Conservation (phyloP, 2,113 vertebrate species). For the Regulus satrapa region DNA sequence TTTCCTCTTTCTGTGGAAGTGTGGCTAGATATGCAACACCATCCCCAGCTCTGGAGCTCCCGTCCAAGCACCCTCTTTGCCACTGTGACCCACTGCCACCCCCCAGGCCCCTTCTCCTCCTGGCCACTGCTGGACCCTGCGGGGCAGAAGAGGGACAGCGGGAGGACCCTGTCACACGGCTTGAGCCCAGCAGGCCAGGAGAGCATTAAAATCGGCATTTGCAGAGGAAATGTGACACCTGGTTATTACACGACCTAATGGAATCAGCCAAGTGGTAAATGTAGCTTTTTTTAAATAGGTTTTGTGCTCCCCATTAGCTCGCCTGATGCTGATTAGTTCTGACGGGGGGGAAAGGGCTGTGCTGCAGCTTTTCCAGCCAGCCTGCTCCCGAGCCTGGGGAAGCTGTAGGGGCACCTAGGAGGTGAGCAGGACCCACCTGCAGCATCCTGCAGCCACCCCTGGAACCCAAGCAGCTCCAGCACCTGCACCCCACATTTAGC, state of each 20-base stretch:
- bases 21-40: too few relatives aligned
- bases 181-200: slow-evolving; percentile 76
- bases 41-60: too few relatives aligned
- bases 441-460: rapidly evolving
- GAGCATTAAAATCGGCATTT: slow-evolving; percentile 81
- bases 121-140: rapidly evolving
- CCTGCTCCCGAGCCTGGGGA: slow-evolving; percentile 3
- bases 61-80: rapidly evolving
- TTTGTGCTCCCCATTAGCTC: slow-evolving; percentile 92
- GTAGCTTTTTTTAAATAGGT: slow-evolving; percentile 97
- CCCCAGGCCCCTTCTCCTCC: neutral
- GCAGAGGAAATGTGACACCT: slow-evolving; percentile 89
- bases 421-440: neutral
- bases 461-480: too few relatives aligned
- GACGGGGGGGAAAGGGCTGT: slow-evolving; percentile 81
- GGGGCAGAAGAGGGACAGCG: rapidly evolving
- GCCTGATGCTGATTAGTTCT: slow-evolving; percentile 86
- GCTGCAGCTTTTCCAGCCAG: slow-evolving; percentile 72
- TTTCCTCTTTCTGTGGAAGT: too few relatives aligned
- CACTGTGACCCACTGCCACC: rapidly evolving
- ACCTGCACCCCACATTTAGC: neutral
- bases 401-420: neutral
- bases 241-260: slow-evolving; percentile 92
- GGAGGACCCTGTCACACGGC: slow-evolving; percentile 68
- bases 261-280: slow-evolving; percentile 98